These are phyloP conservation scores for Pachyuromys duprasi DNA, from an alignment of 2,797 vertebrate genomes.

Conservation along the genomic window DNA sequence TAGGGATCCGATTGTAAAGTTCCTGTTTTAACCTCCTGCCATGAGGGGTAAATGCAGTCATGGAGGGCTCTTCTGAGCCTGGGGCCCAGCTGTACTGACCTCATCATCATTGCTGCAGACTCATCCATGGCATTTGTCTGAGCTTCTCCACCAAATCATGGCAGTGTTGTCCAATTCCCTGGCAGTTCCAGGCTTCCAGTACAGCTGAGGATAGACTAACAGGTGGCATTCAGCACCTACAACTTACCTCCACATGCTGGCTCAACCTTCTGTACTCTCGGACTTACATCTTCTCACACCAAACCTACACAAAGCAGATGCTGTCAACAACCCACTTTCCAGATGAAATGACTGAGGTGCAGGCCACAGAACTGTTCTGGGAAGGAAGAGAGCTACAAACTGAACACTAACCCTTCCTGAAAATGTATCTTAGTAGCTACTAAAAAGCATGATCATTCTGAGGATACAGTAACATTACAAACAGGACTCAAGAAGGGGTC, in stretches of 20 bases:
- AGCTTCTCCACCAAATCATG: neutral
- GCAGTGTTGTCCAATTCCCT: neutral
- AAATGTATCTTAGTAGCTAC: neutral
- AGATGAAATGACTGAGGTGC: neutral
- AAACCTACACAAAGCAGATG: neutral
- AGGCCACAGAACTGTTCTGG: neutral
- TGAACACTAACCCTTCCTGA: neutral
- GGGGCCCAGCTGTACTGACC: rapidly evolving
- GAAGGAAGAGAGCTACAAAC: neutral
- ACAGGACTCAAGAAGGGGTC: neutral
- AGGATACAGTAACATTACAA: neutral
- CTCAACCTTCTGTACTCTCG: neutral
- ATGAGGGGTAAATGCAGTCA: neutral
- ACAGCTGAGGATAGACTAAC: neutral
- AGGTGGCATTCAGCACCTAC: neutral
- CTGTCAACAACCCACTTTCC: neutral
- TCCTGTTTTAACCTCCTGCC: neutral
- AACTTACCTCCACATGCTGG: rapidly evolving
- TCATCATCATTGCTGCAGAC: neutral
- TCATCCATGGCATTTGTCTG: too few species aligned
- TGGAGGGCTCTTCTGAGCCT: neutral
- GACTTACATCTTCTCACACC: neutral
- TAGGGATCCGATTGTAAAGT: neutral
- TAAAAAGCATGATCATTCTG: neutral
- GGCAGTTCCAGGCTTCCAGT: neutral